A percentile compares a stretch with the other conserved stretches of the same genome.
These are phyloP conservation scores for Vultur gryphus DNA, from an alignment of 2,797 vertebrate genomes.

Conservation along the genomic window DNA sequence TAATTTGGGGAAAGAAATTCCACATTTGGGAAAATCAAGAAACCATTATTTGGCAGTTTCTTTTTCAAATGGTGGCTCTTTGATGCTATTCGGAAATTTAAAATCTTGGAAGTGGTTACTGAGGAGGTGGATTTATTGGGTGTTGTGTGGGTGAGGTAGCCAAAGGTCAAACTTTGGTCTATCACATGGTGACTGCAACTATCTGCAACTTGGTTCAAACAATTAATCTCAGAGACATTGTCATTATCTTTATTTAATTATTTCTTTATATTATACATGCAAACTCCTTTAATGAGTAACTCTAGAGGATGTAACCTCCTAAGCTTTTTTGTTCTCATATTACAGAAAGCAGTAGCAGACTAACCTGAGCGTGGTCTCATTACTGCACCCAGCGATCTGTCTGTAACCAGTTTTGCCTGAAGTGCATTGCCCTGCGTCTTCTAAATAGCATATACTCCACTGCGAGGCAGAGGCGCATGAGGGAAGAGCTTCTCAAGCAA, in stretches of 20 bases:
- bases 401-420: not conserved
- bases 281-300: not conserved
- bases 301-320: not conserved
- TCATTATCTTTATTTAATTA: not conserved
- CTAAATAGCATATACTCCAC: accelerated
- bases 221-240: not conserved
- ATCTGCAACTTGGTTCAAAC: not conserved
- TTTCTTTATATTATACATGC: not conserved
- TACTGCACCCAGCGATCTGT: not conserved
- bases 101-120: slow-evolving; percentile 31
- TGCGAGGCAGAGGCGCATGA: not conserved
- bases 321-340: not conserved
- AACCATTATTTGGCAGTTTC: slow-evolving; percentile 7
- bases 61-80: slow-evolving; percentile 32
- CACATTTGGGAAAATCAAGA: slow-evolving; percentile 53
- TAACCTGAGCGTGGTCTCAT: not conserved
- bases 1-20: slow-evolving; percentile 38
- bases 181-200: not conserved
- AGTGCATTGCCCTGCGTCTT: accelerated
- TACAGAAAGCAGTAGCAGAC: not conserved
- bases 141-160: slow-evolving; percentile 37
- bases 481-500: not conserved
- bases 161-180: slow-evolving; percentile 29
- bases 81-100: slow-evolving; percentile 9
- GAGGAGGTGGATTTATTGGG: slow-evolving; percentile 46